Evolutionary conservation across 2,888 invertebrate species (phyloP).

Genomic region (Ischnura elegans): DNA sequence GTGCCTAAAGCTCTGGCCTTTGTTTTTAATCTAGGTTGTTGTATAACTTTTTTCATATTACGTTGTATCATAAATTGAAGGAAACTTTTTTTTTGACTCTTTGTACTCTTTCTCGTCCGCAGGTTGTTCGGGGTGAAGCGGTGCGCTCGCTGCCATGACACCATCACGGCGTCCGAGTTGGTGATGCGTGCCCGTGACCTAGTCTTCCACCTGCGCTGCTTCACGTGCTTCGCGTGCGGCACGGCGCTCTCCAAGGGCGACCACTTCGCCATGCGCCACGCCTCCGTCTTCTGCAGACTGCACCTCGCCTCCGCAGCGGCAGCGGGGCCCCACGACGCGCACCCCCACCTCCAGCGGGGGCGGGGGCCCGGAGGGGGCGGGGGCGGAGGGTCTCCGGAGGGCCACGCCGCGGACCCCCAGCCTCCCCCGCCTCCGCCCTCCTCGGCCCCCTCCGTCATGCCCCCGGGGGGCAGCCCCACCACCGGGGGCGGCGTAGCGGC

Average conservation of each 20-base stretch:
- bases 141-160: slow-evolving; percentile 93
- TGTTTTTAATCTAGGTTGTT: too few species aligned
- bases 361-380: slow-evolving; percentile 80
- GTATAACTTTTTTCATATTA: too few species aligned
- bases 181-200: slow-evolving; percentile 96
- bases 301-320: slow-evolving; percentile 79
- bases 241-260: slow-evolving; percentile 94
- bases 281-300: slow-evolving; percentile 91
- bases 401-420: slow-evolving; percentile 55
- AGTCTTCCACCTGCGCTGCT: slow-evolving; percentile 97
- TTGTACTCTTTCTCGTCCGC: slow-evolving; percentile 77
- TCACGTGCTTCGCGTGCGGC: slow-evolving; percentile 94
- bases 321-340: slow-evolving; percentile 27
- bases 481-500: slow-evolving; percentile 79
- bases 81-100: too few species aligned
- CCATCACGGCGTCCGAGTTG: slow-evolving; percentile 93
- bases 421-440: neutral
- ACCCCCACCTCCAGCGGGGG: slow-evolving; percentile 71
- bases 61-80: too few species aligned
- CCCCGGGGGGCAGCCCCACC: slow-evolving; percentile 77
- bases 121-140: slow-evolving; percentile 94
- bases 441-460: neutral
- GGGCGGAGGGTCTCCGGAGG: slow-evolving; percentile 74
- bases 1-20: too few species aligned
- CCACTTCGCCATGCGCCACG: slow-evolving; percentile 95